Base-by-base conservation (phyloP, 2,797 vertebrate genomes). In the Moxostoma hubbsi region DNA sequence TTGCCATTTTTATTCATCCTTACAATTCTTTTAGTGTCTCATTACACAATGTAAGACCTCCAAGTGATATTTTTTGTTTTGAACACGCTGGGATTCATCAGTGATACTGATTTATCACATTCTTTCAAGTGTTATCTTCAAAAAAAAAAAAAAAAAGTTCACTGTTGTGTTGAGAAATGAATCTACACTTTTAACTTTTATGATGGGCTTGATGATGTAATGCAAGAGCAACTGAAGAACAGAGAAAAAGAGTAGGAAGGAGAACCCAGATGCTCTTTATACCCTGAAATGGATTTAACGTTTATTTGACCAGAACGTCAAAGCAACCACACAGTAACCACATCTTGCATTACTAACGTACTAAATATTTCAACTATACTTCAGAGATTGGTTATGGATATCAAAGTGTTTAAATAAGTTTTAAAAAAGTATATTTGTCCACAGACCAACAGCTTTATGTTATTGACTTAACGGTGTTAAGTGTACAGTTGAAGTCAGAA, bases 151-250 rank as follows among this genome's bases (percentile, higher is more conserved):
- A 36, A 36, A 36, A 36, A 4, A 36, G 36, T 36, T 36, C 36
- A 36, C 36, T 4, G 51, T 55, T 8, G 9, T 13, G 24, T 58
- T 43, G 15, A 55, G 15, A 46, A 36, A 16, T 16, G 16, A 6
- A 10, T 45, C 45, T 9, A 66, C 53, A 62, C 47, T 53, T 61
- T 9, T 5, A 59, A 59, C 8, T 24, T 10, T 24, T 59, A 9
- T 59, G 18, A 59, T 5, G 15, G 57, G 57, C 9, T 9, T 59
- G 57, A 57, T 57, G 55, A 57, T 68, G 64, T 77, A 77, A 77
- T 16, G 54, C 1, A 5, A 45, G 74, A 61, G 75, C 55, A 77
- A 77, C 51, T 7, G 62, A 43, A 59, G 46, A 18, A 45, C 36
- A 7, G 46, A 54, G 36, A 51, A 0, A 36, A 36, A 36, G 6